Base-by-base conservation (phyloP, 1,140 invertebrate species). In the Eufriesea mexicana region DNA sequence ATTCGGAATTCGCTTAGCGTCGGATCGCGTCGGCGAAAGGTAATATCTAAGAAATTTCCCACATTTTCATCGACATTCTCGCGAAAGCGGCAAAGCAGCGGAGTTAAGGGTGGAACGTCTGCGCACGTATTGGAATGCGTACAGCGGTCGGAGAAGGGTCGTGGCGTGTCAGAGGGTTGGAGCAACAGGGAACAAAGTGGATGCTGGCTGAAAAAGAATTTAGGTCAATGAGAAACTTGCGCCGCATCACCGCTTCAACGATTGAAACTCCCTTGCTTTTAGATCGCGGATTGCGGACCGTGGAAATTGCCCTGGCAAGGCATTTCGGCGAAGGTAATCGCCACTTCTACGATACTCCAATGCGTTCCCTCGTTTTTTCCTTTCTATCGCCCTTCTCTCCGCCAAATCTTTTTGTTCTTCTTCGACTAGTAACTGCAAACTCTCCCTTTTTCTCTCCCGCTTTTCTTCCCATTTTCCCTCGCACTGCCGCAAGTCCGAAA, bases 171-270 rank as follows among this genome's bases (percentile, higher is more conserved):
- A 14, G 5, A 25, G 45, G 57, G 28, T 7, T 10, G 35, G 54
- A 18, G 55, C 42, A 71, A 51, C 35, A 71, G 49, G 79, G 23
- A 62, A 66, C 59, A 66, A 64, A 74, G 61, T 81, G 79, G 49
- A 64, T 64, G 71, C 42, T 25, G 25, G 42, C 6, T 20, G 51
- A 51, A 51, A 74, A 84, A 84, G 70, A 68, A 84, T 84, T 80
- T 68, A 25, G 83, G 78, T 84, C 83, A 80, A 84, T 80, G 83
- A 84, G 78, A 74, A 80, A 74, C 45, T 80, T 64, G 54, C 68
- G 8, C 51, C 76, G 28, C 61, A 54, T 62, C 42, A 51, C 59
- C 59, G 57, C 61, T n/a, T 68, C 70, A 16, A 51, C 70, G 62
- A 74, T 84, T 55, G 83, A 84, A 84, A 80, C 68, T 80, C 18